phyloP scores from a whole-genome alignment of 2,797 vertebrate genomes.

The Phrynocephalus forsythii region DNA sequence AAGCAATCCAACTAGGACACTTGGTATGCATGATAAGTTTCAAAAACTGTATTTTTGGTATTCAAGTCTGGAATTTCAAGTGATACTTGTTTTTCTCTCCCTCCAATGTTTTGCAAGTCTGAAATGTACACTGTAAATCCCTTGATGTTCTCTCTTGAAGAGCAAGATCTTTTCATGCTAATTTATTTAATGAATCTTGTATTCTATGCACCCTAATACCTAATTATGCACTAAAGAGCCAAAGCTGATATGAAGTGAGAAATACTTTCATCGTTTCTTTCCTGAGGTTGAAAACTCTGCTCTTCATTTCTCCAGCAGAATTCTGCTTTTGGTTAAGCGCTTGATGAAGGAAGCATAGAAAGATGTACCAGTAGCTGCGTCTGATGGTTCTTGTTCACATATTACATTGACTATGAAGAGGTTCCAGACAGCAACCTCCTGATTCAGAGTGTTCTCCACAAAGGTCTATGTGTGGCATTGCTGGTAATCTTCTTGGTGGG shows the following conservation, averaged over 20 bases:
- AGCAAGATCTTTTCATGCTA: slow-evolving; percentile 32
- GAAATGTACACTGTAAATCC: slow-evolving; percentile 63
- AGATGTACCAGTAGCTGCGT: neutral
- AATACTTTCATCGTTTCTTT: slow-evolving; percentile 37
- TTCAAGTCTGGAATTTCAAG: slow-evolving; percentile 56
- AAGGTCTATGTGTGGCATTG: too few relatives aligned
- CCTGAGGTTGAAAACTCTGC: slow-evolving; percentile 29
- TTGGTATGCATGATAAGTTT: slow-evolving; percentile 45
- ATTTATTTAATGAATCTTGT: slow-evolving; percentile 40
- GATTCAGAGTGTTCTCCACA: neutral
- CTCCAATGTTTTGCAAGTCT: slow-evolving; percentile 28
- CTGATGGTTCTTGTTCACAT: neutral
- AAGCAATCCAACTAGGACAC: slow-evolving; percentile 56
- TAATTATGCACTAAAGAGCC: slow-evolving; percentile 54
- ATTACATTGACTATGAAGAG: neutral
- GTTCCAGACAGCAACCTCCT: neutral
- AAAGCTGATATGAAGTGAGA: slow-evolving; percentile 54
- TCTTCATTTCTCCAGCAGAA: slow-evolving; percentile 32
- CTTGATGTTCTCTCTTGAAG: slow-evolving; percentile 30
- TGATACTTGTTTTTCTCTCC: slow-evolving; percentile 56
- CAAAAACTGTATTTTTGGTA: slow-evolving; percentile 37
- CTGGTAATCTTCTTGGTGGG: neutral
- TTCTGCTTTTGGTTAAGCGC: slow-evolving; percentile 10
- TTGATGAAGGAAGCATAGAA: slow-evolving; percentile 18
- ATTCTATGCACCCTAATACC: neutral